Base-by-base conservation (phyloP, 2,797 vertebrate species). In the Danio tinwini region DNA sequence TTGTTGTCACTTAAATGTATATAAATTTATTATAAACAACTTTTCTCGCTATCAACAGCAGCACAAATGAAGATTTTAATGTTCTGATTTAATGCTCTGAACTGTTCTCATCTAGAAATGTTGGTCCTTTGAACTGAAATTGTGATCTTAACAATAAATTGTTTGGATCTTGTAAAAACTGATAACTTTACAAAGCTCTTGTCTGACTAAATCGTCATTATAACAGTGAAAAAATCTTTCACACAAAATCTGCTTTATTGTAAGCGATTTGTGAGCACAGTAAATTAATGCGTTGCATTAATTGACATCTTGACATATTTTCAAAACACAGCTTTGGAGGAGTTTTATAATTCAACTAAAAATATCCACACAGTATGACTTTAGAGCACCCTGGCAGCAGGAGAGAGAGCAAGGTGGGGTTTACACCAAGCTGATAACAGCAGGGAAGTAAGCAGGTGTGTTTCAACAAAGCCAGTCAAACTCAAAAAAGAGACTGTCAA, bases 381-480 rank as follows among this genome's bases (percentile, higher is more conserved):
- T 53, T 5, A n/a, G 29, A 74, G 45, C 9, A 52, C 21, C 7
- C 17, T 64, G 29, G 29, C 29, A 29, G 29, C 29, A 29, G 29
- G 29, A 29, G 29, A 29, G 3, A 72, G 70, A 40, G 73, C 74
- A 82, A 75, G 77, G 83, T 83, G 85, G 78, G 65, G 62, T 78
- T 85, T 89, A 87, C 88, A 86, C 85, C 61, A 8, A 50, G 55
- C 52, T 89, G 90, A 92, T 92, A 91, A 87, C 85, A 85, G 58
- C 76, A 56, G 87, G 80, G 65, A 87, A 84, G 74, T 37, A 81
- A 88, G 85, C 92, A 93, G 90, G 89, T 92, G 90, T 82, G 82
- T 84, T 73, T 68, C 83, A 81, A 85, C 53, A 79, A 58, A 59
- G 73, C 70, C 49, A 53, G 71, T 49, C 49, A 80, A 74, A 84